phyloP scores from a whole-genome alignment of 2,797 vertebrate genomes.

The Macropus fuliginosus region DNA sequence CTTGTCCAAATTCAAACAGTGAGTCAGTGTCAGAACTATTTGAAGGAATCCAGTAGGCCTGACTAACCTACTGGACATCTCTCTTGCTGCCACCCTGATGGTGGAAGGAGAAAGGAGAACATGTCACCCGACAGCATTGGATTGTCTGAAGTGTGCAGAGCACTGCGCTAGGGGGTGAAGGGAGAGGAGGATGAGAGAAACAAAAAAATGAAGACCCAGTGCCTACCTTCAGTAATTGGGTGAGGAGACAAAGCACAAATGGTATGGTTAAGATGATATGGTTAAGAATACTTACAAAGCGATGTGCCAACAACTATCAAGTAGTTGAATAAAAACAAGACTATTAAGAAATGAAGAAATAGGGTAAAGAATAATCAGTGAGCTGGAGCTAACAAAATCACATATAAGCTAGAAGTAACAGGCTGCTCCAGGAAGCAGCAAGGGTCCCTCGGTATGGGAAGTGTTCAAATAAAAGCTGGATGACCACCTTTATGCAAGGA shows the following conservation, averaged over 20 bases:
- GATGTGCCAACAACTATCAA: fast-evolving
- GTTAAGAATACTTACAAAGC: fast-evolving
- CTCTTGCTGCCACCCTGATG: slow-evolving; percentile 7
- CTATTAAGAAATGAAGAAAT: not conserved
- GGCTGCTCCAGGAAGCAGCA: not conserved
- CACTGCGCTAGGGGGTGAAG: not conserved
- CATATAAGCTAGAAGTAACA: not conserved
- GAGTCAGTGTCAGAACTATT: slow-evolving; percentile 43
- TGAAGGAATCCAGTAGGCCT: slow-evolving; percentile 35
- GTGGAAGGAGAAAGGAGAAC: not conserved
- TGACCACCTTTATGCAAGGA: not conserved
- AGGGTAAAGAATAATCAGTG: not conserved
- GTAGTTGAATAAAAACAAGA: not conserved
- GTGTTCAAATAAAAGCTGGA: not conserved
- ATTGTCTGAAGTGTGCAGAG: not conserved
- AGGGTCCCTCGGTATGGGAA: not conserved
- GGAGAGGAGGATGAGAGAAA: not conserved
- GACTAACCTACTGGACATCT: slow-evolving; percentile 38
- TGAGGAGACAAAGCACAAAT: fast-evolving
- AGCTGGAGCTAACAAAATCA: not conserved
- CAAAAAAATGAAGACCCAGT: not conserved
- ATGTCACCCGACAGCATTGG: fast-evolving
- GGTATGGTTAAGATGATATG: not conserved
- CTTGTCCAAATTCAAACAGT: not conserved
- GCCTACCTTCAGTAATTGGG: not conserved